phyloP scores from a whole-genome alignment of 2,888 invertebrate species.

The Zaprionus lineosus region DNA sequence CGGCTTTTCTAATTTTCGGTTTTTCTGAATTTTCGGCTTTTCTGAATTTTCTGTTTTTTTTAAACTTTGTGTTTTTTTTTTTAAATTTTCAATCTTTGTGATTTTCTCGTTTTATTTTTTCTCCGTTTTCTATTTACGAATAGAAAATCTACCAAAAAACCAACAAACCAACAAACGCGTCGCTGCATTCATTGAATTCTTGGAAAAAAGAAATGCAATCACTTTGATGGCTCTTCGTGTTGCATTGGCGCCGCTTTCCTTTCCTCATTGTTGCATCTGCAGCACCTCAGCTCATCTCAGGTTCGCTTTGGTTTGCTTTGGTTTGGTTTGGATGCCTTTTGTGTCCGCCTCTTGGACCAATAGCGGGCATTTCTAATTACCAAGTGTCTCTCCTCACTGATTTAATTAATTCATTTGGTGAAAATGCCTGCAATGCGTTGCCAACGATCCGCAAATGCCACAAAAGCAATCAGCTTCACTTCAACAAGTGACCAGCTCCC shows the following conservation, averaged over 20 bases:
- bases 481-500: constrained; percentile 1
- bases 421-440: constrained; percentile 61
- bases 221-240: constrained; percentile 37
- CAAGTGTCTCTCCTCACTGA: constrained; percentile 59
- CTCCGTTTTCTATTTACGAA: constrained; percentile 42
- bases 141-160: constrained; percentile 4
- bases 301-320: background rate
- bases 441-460: constrained; percentile 38
- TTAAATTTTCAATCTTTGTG: constrained; percentile 12
- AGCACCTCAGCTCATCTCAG: background rate
- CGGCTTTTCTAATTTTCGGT: background rate
- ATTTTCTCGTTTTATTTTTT: background rate
- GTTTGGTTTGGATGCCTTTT: constrained; percentile 20
- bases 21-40: too few species aligned
- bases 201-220: constrained; percentile 56
- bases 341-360: constrained; percentile 61
- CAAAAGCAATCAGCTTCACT: constrained; percentile 31
- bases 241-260: constrained; percentile 44
- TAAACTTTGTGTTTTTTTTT: too few species aligned
- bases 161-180: constrained; percentile 11
- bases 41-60: too few species aligned
- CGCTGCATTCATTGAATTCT: constrained; percentile 63
- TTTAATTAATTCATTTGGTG: constrained; percentile 78
- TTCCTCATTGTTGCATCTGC: constrained; percentile 5
- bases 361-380: constrained; percentile 73